Percentiles rank a stretch among this genome's conserved stretches.
phyloP scores from a whole-genome alignment of 2,888 invertebrate species.

The Glyphotaelius pellucidus region DNA sequence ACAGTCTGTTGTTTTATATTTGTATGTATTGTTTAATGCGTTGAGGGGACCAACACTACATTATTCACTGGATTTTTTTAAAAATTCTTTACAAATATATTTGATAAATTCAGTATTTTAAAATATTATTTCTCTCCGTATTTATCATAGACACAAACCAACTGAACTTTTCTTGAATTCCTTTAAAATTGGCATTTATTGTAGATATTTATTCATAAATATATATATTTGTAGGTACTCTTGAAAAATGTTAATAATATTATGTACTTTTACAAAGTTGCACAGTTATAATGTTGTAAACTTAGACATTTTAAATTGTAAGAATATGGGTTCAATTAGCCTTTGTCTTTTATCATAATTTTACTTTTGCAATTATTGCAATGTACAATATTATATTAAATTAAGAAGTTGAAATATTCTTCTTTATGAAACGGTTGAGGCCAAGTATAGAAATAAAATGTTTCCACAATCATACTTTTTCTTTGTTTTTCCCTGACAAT shows the following conservation, averaged over 20 bases:
- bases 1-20: conserved; percentile 24
- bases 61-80: background rate
- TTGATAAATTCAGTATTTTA: conserved; percentile 31
- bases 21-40: conserved; percentile 18
- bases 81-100: background rate
- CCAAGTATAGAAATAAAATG: conserved; percentile 58
- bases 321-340: conserved; percentile 57
- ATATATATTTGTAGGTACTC: conserved; percentile 33
- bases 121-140: conserved; percentile 7
- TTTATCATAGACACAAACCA: conserved; percentile 9
- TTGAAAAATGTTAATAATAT: conserved; percentile 49
- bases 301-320: conserved; percentile 55
- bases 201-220: conserved; percentile 61
- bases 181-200: conserved; percentile 57
- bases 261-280: conserved; percentile 53
- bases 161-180: conserved; percentile 20
- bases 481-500: background rate
- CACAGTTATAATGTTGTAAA: conserved; percentile 61
- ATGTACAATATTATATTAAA: conserved; percentile 55
- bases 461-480: conserved; percentile 50
- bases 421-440: conserved; percentile 60
- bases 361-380: conserved; percentile 51
- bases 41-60: conserved; percentile 43
- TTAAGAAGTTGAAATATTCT: conserved; percentile 57
- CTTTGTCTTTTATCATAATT: conserved; percentile 48